Percentiles rank a stretch among this genome's conserved stretches.
These are phyloP conservation scores for Gonocerus acuteangulatus DNA, from an alignment of 2,888 invertebrate species.

Conservation along the genomic window DNA sequence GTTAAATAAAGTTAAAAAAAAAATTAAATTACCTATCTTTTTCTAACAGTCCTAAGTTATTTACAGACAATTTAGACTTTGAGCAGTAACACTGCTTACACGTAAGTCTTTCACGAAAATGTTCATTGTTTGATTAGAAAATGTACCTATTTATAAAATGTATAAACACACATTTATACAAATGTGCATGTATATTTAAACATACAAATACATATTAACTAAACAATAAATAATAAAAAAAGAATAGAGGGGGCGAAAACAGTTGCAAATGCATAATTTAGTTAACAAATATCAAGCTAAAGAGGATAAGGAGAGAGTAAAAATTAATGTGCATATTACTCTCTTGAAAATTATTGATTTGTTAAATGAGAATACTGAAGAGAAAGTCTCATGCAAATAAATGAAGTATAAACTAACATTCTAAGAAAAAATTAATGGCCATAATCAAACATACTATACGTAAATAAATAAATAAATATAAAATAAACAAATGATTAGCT, in stretches of 20 bases:
- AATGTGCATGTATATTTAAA: background rate
- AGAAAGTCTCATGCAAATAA: no score
- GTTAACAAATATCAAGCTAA: no score
- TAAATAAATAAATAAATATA: conserved; percentile 1
- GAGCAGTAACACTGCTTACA: background rate
- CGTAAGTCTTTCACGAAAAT: background rate
- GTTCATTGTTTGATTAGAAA: background rate
- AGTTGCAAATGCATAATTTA: no score
- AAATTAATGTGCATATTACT: no score
- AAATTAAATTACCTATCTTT: conserved; percentile 7
- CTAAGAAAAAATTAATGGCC: no score
- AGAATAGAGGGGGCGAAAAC: no score
- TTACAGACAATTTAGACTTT: conserved; percentile 6
- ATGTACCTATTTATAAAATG: no score
- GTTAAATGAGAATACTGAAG: no score
- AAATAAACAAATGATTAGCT: background rate
- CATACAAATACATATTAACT: background rate
- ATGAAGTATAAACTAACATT: no score
- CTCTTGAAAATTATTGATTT: no score
- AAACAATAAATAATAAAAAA: conserved; percentile 5
- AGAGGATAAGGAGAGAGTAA: no score
- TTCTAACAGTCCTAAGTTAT: conserved; percentile 10
- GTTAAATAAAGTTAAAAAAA: background rate
- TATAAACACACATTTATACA: no score
- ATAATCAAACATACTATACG: background rate